These are phyloP conservation scores for Conopomorpha cramerella DNA, from an alignment of 1,140 invertebrate species.

Conservation along the genomic window DNA sequence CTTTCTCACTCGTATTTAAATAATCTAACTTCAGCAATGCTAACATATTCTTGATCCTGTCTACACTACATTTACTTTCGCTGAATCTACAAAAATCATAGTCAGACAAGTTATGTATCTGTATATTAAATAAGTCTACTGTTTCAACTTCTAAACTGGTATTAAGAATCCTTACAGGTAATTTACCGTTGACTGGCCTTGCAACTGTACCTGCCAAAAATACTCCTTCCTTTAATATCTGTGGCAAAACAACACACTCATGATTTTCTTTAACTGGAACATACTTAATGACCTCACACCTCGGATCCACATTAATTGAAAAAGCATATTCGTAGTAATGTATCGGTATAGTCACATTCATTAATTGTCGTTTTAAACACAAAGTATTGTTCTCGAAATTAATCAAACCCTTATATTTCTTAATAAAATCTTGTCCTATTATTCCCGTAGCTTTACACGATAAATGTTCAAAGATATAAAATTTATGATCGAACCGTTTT, in stretches of 20 bases:
- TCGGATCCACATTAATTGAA: no score
- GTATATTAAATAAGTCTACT: no score
- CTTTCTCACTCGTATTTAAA: conserved; percentile 5
- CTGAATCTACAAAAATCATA: no score
- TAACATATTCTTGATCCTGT: conserved; percentile 1
- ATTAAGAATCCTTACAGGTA: background rate
- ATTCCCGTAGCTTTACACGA: background rate
- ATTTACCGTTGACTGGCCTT: background rate
- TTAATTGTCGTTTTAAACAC: no score
- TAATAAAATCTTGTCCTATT: conserved; percentile 2
- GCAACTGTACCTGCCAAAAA: background rate
- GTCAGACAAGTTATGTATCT: no score
- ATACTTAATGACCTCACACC: no score
- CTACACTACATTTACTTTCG: background rate
- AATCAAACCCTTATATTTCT: background rate
- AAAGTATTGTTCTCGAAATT: background rate
- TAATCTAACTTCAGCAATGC: conserved; percentile 1
- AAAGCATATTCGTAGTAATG: no score
- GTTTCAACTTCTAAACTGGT: no score
- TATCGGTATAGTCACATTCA: no score
- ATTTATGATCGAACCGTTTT: conserved; percentile 1
- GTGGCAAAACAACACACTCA: background rate
- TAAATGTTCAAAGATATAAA: conserved; percentile 1
- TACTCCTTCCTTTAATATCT: background rate
- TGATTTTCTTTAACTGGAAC: background rate